Conservation (phyloP, 1,140 invertebrate species). For the Leptopilina boulardi region DNA sequence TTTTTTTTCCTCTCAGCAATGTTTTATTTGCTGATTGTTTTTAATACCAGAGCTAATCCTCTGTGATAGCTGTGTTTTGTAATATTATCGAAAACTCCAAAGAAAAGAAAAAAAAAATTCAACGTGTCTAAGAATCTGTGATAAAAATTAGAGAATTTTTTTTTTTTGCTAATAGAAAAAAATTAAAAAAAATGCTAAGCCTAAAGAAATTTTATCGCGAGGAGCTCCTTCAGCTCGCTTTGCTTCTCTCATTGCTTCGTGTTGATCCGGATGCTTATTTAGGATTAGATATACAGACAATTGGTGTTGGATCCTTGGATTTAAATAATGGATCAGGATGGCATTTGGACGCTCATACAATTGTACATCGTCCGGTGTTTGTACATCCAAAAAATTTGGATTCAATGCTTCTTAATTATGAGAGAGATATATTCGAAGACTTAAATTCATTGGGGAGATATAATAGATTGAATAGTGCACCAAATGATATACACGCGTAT, state of each 20-base stretch:
- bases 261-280: constrained; percentile 84
- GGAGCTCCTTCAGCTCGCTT: constrained; percentile 86
- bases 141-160: constrained; percentile 36
- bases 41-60: constrained; percentile 45
- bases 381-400: constrained; percentile 86
- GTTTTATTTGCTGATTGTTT: constrained; percentile 41
- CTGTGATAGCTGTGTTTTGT: constrained; percentile 61
- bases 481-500: constrained; percentile 77
- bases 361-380: constrained; percentile 77
- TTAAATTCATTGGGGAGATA: constrained; percentile 83
- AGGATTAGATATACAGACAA: constrained; percentile 76
- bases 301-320: constrained; percentile 78
- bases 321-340: constrained; percentile 82
- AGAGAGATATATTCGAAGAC: constrained; percentile 85
- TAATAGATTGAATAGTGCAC: constrained; percentile 72
- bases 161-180: constrained; percentile 34
- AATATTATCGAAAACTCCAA: background rate
- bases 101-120: too few relatives aligned
- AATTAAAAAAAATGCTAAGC: constrained; percentile 79
- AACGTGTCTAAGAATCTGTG: constrained; percentile 43
- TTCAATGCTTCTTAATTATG: constrained; percentile 83
- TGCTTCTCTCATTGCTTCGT: constrained; percentile 86
- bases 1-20: background rate
- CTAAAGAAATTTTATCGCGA: constrained; percentile 87
- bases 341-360: constrained; percentile 78